Evolutionary conservation across 2,797 vertebrate species (phyloP).

Genomic region (Oryzias sinensis): DNA sequence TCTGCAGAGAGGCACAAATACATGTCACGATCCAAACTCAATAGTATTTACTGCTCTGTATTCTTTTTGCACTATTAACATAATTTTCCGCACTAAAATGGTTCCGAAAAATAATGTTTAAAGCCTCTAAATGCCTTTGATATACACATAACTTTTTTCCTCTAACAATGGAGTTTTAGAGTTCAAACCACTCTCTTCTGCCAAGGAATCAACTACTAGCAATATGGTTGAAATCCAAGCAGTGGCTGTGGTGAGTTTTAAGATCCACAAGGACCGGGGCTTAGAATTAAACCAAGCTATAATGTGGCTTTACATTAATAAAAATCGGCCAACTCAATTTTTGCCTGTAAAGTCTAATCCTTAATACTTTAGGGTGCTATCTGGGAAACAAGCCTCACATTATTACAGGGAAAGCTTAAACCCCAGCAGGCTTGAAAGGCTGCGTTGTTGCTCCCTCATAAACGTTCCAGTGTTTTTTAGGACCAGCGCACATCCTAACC

Average conservation of each 20-base stretch:
- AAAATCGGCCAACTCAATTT: slow-evolving; percentile 59
- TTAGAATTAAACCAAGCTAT: slow-evolving; percentile 62
- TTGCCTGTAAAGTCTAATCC: slow-evolving; percentile 52
- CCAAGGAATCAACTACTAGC: slow-evolving; percentile 51
- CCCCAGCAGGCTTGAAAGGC: slow-evolving; percentile 58
- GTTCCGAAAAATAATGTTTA: neutral
- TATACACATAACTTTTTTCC: slow-evolving; percentile 10
- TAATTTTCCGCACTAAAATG: neutral
- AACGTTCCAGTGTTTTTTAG: slow-evolving; percentile 59
- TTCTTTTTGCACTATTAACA: neutral
- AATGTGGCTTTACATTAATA: slow-evolving; percentile 62
- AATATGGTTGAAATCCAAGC: slow-evolving; percentile 54
- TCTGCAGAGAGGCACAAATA: slow-evolving; percentile 35
- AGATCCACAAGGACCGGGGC: slow-evolving; percentile 55
- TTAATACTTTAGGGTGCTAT: slow-evolving; percentile 48
- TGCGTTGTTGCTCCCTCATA: slow-evolving; percentile 60
- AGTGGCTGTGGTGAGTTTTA: slow-evolving; percentile 60
- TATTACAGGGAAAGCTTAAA: slow-evolving; percentile 61
- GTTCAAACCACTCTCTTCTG: slow-evolving; percentile 26
- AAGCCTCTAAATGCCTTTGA: slow-evolving; percentile 25
- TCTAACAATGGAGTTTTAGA: slow-evolving; percentile 50
- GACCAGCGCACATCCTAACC: slow-evolving; percentile 48
- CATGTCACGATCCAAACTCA: neutral
- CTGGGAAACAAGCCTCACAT: slow-evolving; percentile 54
- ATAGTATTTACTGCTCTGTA: neutral